phyloP scores from a whole-genome alignment of 37 sponge, comb jelly and placozoan species.

The Bolinopsis microptera region DNA sequence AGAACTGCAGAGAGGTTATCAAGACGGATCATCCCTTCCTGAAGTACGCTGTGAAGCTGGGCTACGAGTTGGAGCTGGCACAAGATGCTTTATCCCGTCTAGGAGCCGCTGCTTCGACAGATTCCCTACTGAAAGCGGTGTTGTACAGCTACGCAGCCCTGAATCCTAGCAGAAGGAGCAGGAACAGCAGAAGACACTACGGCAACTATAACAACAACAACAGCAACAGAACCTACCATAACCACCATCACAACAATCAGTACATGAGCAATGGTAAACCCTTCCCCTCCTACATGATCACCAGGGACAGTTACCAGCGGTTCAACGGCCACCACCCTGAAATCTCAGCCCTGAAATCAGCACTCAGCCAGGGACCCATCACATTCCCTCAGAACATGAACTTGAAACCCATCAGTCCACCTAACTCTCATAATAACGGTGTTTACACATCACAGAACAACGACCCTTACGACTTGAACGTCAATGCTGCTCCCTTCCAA shows the following conservation, averaged over 20 bases:
- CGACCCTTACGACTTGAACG: constrained; percentile 42
- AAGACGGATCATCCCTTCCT: constrained; percentile 63
- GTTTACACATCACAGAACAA: not conserved
- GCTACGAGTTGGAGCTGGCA: constrained; percentile 35
- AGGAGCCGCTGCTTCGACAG: constrained; percentile 27
- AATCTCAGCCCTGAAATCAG: constrained; percentile 22
- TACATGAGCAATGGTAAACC: constrained; percentile 12
- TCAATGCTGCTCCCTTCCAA: constrained; percentile 31
- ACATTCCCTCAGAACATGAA: not conserved
- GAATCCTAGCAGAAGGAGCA: constrained; percentile 33
- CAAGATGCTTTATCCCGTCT: constrained; percentile 31
- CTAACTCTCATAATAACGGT: not conserved
- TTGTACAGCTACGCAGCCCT: constrained; percentile 56
- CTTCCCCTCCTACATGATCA: constrained; percentile 62
- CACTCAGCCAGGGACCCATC: constrained; percentile 34
- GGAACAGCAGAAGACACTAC: constrained; percentile 4
- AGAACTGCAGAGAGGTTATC: constrained; percentile 44
- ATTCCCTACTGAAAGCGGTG: constrained; percentile 60
- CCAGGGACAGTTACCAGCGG: constrained; percentile 53
- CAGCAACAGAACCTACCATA: not conserved
- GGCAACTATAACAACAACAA: not conserved
- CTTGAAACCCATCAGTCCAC: constrained; percentile 43
- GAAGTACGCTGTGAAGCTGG: constrained; percentile 59
- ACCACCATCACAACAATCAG: not conserved
- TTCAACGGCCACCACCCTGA: constrained; percentile 52